Base-by-base conservation (phyloP, 2,888 invertebrate species). In the Brachyptera putata region DNA sequence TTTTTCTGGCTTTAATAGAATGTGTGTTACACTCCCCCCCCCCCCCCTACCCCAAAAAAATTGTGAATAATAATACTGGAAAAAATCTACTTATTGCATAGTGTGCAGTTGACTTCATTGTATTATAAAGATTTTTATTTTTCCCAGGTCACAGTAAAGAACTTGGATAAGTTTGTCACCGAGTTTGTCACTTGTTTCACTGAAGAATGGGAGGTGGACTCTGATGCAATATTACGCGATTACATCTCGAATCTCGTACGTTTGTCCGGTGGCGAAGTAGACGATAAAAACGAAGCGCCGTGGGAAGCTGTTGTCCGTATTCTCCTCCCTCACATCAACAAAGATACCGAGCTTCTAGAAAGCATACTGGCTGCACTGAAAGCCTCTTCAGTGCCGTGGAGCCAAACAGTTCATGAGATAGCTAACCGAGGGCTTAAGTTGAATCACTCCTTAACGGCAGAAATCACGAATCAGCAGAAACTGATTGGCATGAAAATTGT, bases 401-500 rank as follows among this genome's bases (percentile, higher is more conserved):
- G 73, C 64, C 46, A 68, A n/a, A 69, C 68, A 25, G 69, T 76
- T 24, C 21, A 62, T 5, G 64, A 63, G 22, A 63, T 76, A 9
- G 72, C 71, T 49, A 71, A 75, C 62, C 63, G 61, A 18, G 70
- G 69, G 55, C 67, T 68, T 18, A 66, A 64, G 21, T 65, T 71
- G 11, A 70, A 73, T 34, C 76, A 77, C 68, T 70, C 70, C 11
- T 64, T 75, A 34, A 72, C 73, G 4, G 63, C 67, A 18, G 67
- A 72, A 61, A 75, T 80, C 43, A 70, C 68, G 63, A 66, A 69
- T 18, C 71, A 75, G 61, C 67, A 73, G 37, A 73, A 73, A 56
- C 69, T 72, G 30, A 75, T 79, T 61, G 70, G 75, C 0, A 72
- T 73, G 48, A 75, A 76, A 66, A 66, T 76, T 16, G 71, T 80